phyloP scores from a whole-genome alignment of 2,113 vertebrate species.

The Vidua macroura region DNA sequence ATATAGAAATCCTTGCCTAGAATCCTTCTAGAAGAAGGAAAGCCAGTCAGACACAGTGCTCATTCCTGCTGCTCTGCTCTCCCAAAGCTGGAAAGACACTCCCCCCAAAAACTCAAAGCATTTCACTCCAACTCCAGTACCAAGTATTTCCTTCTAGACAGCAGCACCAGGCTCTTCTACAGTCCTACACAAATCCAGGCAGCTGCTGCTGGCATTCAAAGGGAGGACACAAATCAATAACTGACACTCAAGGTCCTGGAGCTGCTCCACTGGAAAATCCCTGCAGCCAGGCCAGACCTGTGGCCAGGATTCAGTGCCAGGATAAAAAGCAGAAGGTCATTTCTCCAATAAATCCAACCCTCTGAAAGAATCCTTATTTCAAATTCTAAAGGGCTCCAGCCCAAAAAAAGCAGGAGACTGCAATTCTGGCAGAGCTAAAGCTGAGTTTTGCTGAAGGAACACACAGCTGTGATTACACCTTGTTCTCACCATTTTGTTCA shows the following conservation, averaged over 20 bases:
- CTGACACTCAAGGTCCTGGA: background rate
- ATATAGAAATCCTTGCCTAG: no score
- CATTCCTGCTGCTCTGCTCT: background rate
- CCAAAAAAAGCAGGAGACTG: background rate
- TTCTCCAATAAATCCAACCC: background rate
- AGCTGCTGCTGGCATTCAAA: background rate
- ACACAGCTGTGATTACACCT: rapidly evolving
- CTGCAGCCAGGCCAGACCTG: background rate
- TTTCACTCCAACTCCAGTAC: background rate
- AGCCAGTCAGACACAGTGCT: rapidly evolving
- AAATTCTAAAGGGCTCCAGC: background rate
- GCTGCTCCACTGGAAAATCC: background rate
- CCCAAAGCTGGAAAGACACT: background rate
- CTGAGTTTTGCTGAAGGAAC: background rate
- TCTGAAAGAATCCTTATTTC: background rate
- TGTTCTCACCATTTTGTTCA: background rate
- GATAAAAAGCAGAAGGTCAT: background rate
- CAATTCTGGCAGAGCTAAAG: background rate
- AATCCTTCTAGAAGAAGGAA: background rate
- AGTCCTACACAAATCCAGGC: background rate
- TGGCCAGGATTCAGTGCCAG: background rate
- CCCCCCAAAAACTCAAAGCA: background rate
- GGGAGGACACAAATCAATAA: background rate
- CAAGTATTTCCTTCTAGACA: background rate
- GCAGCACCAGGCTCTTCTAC: background rate